A percentile compares a stretch with the other conserved stretches of the same genome.
These are phyloP conservation scores for Pseudopipra pipra DNA, from an alignment of 2,113 vertebrate genomes.

Conservation along the genomic window DNA sequence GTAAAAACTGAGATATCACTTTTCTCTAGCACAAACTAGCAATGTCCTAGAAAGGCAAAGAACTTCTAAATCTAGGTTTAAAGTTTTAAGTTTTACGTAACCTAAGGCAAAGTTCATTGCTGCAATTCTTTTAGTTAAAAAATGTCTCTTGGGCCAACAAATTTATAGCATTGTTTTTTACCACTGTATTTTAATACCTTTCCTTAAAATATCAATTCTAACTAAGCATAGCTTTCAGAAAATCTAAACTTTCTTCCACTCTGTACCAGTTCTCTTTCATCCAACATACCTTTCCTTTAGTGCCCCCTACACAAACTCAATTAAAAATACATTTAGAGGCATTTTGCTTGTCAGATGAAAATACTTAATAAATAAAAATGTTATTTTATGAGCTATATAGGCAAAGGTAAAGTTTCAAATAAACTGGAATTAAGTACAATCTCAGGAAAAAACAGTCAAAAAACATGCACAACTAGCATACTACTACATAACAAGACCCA, in stretches of 20 bases:
- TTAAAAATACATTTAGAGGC: neutral
- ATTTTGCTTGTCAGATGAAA: neutral
- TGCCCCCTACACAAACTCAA: neutral
- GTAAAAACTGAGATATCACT: neutral
- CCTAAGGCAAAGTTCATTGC: neutral
- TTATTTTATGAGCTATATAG: neutral
- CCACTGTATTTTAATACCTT: neutral
- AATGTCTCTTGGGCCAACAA: neutral
- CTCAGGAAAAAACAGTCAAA: neutral
- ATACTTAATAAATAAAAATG: neutral
- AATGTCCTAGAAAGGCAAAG: neutral
- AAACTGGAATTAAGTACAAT: neutral
- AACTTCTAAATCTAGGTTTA: neutral
- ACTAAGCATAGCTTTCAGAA: neutral
- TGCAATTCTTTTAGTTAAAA: neutral
- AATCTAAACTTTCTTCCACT: neutral
- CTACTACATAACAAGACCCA: neutral
- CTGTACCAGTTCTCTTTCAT: neutral
- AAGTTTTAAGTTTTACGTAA: conserved; percentile 12
- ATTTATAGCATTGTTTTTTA: neutral
- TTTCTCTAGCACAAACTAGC: neutral
- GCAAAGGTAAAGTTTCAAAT: neutral
- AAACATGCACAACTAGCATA: neutral
- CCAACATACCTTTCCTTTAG: neutral
- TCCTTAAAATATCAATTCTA: neutral